Base-by-base conservation (phyloP, 2,113 vertebrate genomes). In the Chrysochloris asiatica region DNA sequence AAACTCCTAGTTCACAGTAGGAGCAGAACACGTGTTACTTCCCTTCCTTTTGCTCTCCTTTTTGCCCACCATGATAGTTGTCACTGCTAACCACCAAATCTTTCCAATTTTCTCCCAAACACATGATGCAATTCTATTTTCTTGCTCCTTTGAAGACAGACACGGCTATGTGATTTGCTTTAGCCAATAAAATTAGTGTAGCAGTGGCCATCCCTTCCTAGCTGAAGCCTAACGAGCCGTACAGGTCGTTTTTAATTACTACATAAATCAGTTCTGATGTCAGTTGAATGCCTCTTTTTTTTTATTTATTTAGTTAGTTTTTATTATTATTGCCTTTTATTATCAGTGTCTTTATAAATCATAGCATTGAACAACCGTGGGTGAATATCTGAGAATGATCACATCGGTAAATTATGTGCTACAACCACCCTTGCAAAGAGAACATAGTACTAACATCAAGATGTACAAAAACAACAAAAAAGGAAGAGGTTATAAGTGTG, bases 171-270 rank as follows among this genome's bases (percentile, higher is more conserved):
- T 33, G n/a, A 72, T 85, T 93, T 47, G 80, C 41, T 85, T 88
- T 63, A 87, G 82, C 75, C 80, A 92, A 36, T 41, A 45, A 87
- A 52, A 47, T 54, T 21, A 72, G 69, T 82, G 63, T 52, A 92
- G 69, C 36, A 43, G 2, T n/a, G 24, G 54, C 4, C 7, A 6
- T 7, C 36, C 41, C 14, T 77, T 72, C 56, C 77, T 84, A 72
- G 14, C 21, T 80, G 24, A 92, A 94, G n/a, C 24, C 92, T 86
- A 82, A 86, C 72, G 72, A 61, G 33, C 63, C 81, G 45, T 36
- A 69, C 36, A 38, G 36, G 19, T 22, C 38, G 67, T 22, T 10
- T 10, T 19, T 38, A 19, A 38, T 69, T 69, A 69, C 17, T 4
- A 22, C 2, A 38, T 38, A 69, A 19, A 11, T 69, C 19, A 22